phyloP scores from a whole-genome alignment of 2,888 invertebrate species.

The Maniola hyperantus region DNA sequence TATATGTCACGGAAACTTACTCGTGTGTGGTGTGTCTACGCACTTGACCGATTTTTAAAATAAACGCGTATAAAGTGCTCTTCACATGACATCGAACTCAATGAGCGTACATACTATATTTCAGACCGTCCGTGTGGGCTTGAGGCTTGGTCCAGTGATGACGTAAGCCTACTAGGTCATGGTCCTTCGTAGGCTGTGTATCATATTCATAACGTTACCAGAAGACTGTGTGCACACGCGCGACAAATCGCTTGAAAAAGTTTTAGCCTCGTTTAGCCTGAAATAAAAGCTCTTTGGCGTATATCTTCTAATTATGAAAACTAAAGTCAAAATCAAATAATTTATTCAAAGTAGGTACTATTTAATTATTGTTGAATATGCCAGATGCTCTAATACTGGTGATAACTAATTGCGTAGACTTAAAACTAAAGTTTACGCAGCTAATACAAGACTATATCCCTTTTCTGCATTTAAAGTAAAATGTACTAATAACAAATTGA shows the following conservation, averaged over 20 bases:
- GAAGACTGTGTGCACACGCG: not conserved
- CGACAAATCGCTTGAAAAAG: not conserved
- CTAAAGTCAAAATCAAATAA: no score
- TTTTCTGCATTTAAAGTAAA: no score
- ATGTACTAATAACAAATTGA: no score
- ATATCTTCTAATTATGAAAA: no score
- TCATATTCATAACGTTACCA: conserved; percentile 5
- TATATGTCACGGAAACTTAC: not conserved
- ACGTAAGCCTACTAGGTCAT: conserved; percentile 70
- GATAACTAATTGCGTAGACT: no score
- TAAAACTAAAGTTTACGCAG: no score
- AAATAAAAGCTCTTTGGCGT: no score
- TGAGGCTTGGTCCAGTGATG: conserved; percentile 43
- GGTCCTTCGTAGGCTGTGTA: conserved; percentile 52
- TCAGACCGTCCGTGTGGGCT: conserved; percentile 24
- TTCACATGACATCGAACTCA: not conserved
- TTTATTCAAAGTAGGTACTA: no score
- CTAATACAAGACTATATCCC: no score
- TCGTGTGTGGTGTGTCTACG: not conserved
- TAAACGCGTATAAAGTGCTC: conserved; percentile 9
- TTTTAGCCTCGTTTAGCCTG: no score
- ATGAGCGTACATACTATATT: not conserved
- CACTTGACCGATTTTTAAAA: conserved; percentile 8
- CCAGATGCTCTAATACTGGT: no score
- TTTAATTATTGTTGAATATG: no score